Base-by-base conservation (phyloP, 1,140 invertebrate species). In the Cherax quadricarinatus region DNA sequence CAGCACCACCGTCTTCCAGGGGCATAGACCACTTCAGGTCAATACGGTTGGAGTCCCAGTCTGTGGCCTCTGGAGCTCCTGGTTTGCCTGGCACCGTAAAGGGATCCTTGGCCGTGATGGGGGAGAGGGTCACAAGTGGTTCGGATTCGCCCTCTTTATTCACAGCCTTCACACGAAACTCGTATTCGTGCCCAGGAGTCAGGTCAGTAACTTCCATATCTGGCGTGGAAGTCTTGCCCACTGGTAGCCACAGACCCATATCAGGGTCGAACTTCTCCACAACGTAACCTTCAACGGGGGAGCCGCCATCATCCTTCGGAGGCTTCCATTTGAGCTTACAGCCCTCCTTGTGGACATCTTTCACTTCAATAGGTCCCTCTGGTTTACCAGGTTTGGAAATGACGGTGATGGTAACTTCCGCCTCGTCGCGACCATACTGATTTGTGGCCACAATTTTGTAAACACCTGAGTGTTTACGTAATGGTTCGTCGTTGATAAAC, bases 131-230 rank as follows among this genome's bases (percentile, higher is more conserved):
- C 95, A 98, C 98, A 48, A 99, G 95, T n/a, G 98, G 98, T 94
- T 99, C 98, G 30, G 98, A 99, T 95, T 98, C 98, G 70, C 99
- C 99, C 96, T 99, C 98, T 94, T 98, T 98, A 95, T 99, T 99
- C 12, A 99, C 95, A 14, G 99, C 99, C 94, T 98, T 99, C 2
- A 99, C 99, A 89, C 99, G 96, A 97, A 99, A 99, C 96, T 99
- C 98, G 95, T 99, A 99, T 94, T 99, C 98, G 94, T 99, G 98
- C 89, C 98, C 99, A 90, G 98, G 97, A 91, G 97, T 97, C 66
- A 98, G 95, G 48, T 98, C 98, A 92, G 97, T 97, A 0, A 99
- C 98, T 95, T 98, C 97, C 96, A 98, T 97, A 95, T 98, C 98
- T 12, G 98, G 97, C 49, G 97, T 96, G 89, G 96, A 96, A 49